Evolutionary conservation across 2,797 vertebrate genomes (phyloP).

Genomic region (Alca torda): DNA sequence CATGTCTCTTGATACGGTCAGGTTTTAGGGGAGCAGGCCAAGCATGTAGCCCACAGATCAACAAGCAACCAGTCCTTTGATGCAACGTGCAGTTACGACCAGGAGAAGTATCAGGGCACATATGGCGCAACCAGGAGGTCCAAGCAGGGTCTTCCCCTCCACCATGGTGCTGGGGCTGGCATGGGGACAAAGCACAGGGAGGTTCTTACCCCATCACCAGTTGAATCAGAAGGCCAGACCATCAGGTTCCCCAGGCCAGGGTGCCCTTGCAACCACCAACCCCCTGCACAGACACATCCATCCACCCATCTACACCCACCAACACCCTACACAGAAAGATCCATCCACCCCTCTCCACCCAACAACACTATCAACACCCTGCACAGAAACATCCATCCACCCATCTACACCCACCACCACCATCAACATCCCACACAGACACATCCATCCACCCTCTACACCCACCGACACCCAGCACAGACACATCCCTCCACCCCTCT

Average conservation of each 20-base stretch:
- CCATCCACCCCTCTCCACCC: background rate
- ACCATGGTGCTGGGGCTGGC: background rate
- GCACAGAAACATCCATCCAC: background rate
- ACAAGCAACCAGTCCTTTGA: background rate
- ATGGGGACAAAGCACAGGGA: background rate
- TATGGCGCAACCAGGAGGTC: background rate
- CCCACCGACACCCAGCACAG: background rate
- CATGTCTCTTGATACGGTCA: rapidly evolving
- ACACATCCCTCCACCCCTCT: background rate
- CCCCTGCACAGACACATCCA: background rate
- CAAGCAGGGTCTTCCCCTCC: background rate
- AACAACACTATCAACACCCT: background rate
- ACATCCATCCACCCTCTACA: background rate
- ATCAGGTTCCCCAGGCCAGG: background rate
- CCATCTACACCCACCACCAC: background rate
- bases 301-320: background rate
- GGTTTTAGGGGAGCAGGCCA: background rate
- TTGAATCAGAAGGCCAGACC: background rate
- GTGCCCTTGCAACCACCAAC: background rate
- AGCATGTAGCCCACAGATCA: background rate
- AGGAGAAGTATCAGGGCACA: background rate
- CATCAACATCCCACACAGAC: background rate
- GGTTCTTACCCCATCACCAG: background rate
- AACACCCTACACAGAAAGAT: background rate
- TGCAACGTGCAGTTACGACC: rapidly evolving